A percentile compares a stretch with the other conserved stretches of the same genome.
These are phyloP conservation scores for Chelonia mydas DNA, from an alignment of 2,797 vertebrate genomes.

Conservation along the genomic window DNA sequence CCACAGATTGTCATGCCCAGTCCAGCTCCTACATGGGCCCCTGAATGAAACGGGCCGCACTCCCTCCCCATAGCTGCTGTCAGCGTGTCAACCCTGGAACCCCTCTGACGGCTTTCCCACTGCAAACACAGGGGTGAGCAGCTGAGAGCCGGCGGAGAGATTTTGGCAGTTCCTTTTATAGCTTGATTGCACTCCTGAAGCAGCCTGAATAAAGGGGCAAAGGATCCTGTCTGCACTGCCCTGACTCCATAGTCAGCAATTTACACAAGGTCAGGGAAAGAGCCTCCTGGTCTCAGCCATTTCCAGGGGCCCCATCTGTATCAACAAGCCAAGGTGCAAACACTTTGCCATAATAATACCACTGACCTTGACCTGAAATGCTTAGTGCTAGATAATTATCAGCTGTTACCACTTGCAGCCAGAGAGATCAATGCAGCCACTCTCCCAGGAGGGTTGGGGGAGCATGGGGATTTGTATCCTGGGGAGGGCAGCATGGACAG, in stretches of 20 bases:
- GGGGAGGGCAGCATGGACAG: background rate
- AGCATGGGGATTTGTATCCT: background rate
- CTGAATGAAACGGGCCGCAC: background rate
- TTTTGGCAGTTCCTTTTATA: background rate
- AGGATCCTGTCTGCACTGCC: background rate
- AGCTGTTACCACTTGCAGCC: background rate
- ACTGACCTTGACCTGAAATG: slow-evolving; percentile 8
- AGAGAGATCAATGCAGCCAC: background rate
- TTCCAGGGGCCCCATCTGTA: background rate
- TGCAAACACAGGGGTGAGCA: background rate
- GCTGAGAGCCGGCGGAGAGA: background rate
- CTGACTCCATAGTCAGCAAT: background rate
- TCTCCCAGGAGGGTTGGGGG: background rate
- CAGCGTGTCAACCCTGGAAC: background rate
- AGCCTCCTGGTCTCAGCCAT: background rate
- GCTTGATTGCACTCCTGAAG: background rate
- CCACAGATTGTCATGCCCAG: no score
- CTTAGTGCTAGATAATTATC: background rate
- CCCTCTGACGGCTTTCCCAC: background rate
- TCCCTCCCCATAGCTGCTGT: background rate
- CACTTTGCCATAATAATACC: background rate
- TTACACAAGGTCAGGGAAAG: background rate
- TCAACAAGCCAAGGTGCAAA: background rate
- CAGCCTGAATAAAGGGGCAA: background rate
- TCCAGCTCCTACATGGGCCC: background rate